Percentiles rank a stretch among this genome's conserved stretches.
Evolutionary conservation across 2,888 invertebrate genomes (phyloP).

Genomic region (Tuberolachnus salignus): DNA sequence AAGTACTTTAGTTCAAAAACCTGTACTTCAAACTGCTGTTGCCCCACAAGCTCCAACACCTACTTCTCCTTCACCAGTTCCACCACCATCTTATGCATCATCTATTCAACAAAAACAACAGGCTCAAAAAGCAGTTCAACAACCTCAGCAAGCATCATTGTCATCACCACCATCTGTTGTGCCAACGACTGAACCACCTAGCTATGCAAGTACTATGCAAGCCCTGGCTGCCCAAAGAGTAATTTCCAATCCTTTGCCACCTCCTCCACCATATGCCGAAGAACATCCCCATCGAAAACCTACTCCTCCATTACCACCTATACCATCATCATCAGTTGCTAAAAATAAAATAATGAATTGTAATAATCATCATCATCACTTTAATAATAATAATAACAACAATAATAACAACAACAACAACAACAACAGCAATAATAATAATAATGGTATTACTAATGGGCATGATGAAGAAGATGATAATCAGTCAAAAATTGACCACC

Average conservation of each 20-base stretch:
- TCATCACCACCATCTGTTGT: slow-evolving; percentile 69
- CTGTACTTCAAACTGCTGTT: slow-evolving; percentile 91
- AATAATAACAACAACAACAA: slow-evolving; percentile 61
- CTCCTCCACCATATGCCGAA: slow-evolving; percentile 57
- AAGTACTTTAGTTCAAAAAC: slow-evolving; percentile 94
- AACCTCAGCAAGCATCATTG: slow-evolving; percentile 62
- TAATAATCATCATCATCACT: slow-evolving; percentile 42
- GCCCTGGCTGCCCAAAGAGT: slow-evolving; percentile 75
- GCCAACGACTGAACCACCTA: slow-evolving; percentile 87
- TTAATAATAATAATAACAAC: slow-evolving; percentile 43
- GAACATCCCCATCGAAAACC: slow-evolving; percentile 51
- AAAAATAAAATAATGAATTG: slow-evolving; percentile 53
- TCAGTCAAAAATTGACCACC: slow-evolving; percentile 78
- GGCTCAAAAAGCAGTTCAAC: slow-evolving; percentile 63
- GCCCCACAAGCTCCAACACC: slow-evolving; percentile 83
- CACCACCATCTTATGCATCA: slow-evolving; percentile 82
- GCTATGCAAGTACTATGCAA: slow-evolving; percentile 87
- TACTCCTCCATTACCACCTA: slow-evolving; percentile 55
- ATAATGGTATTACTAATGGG: slow-evolving; percentile 62
- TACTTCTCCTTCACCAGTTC: slow-evolving; percentile 67
- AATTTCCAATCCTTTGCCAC: slow-evolving; percentile 62
- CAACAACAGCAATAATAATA: slow-evolving; percentile 58
- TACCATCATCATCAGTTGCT: slow-evolving; percentile 53
- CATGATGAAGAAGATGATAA: slow-evolving; percentile 58
- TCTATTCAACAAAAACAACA: slow-evolving; percentile 79